phyloP scores from a whole-genome alignment of 2,888 invertebrate species.

The Troides oblongomaculatus region DNA sequence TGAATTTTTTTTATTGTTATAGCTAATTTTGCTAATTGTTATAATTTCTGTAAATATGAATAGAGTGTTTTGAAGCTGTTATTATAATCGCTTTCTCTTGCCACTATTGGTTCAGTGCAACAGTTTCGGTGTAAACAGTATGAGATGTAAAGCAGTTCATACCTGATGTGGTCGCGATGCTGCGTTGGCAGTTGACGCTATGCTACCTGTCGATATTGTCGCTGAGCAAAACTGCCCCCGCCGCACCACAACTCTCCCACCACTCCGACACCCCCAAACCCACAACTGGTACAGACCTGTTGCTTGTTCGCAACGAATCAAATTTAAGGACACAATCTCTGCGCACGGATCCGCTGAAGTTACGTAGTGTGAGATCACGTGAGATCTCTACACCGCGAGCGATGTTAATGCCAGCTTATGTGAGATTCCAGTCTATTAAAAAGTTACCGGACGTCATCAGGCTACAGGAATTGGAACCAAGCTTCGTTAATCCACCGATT shows the following conservation, averaged over 20 bases:
- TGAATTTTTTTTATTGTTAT: too few species aligned
- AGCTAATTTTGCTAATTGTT: too few species aligned
- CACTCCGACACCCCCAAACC: neutral
- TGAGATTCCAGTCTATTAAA: conserved; percentile 4
- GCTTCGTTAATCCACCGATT: too few species aligned
- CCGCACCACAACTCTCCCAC: neutral
- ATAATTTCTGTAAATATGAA: too few species aligned
- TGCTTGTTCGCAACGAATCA: neutral
- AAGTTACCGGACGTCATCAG: too few species aligned
- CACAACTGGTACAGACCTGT: neutral
- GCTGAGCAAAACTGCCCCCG: conserved; percentile 26
- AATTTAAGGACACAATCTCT: neutral
- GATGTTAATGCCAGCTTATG: conserved; percentile 19
- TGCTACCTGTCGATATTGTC: conserved; percentile 44
- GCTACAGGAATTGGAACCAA: too few species aligned
- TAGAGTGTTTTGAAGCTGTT: too few species aligned
- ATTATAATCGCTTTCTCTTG: neutral
- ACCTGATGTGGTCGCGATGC: conserved; percentile 46
- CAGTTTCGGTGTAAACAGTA: conserved; percentile 7
- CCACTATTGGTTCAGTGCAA: neutral
- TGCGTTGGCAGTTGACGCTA: conserved; percentile 46
- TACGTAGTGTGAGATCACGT: neutral
- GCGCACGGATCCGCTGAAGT: too few species aligned
- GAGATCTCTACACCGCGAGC: conserved; percentile 1
- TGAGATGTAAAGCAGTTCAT: conserved; percentile 31